Evolutionary conservation across 2,113 vertebrate species (phyloP).

Genomic region (Tretioscincus oriximinensis): DNA sequence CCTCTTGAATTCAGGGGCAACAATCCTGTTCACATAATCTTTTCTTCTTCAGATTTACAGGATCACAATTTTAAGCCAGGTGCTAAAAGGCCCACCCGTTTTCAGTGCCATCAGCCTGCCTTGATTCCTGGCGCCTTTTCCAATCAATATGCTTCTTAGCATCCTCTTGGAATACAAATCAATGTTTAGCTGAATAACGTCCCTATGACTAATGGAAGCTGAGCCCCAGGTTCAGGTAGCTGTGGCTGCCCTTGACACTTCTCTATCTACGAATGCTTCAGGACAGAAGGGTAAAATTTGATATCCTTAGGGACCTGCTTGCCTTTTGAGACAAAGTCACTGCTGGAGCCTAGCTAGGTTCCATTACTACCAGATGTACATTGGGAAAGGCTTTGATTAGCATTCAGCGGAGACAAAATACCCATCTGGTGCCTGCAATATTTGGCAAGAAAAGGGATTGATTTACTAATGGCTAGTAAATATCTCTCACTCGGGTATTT

Average conservation of each 20-base stretch:
- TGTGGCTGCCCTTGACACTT: neutral
- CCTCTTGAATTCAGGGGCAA: neutral
- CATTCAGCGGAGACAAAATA: neutral
- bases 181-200: neutral
- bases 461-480: slow-evolving; percentile 17
- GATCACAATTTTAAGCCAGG: neutral
- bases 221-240: neutral
- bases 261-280: neutral
- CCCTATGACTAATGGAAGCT: neutral
- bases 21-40: neutral
- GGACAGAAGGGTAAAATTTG: neutral
- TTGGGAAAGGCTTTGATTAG: neutral
- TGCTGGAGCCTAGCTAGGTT: neutral
- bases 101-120: neutral
- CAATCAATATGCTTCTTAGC: neutral
- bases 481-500: slow-evolving; percentile 10
- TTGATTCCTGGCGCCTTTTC: neutral
- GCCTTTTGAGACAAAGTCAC: neutral
- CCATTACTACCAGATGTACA: neutral
- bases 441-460: slow-evolving; percentile 1
- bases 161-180: neutral
- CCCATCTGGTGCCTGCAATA: neutral
- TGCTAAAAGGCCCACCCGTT: neutral
- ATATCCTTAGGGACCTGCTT: neutral
- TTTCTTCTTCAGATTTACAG: neutral